A percentile compares a stretch with the other conserved stretches of the same genome.
phyloP scores from a whole-genome alignment of 2,113 vertebrate species.

The Rutilus rutilus region DNA sequence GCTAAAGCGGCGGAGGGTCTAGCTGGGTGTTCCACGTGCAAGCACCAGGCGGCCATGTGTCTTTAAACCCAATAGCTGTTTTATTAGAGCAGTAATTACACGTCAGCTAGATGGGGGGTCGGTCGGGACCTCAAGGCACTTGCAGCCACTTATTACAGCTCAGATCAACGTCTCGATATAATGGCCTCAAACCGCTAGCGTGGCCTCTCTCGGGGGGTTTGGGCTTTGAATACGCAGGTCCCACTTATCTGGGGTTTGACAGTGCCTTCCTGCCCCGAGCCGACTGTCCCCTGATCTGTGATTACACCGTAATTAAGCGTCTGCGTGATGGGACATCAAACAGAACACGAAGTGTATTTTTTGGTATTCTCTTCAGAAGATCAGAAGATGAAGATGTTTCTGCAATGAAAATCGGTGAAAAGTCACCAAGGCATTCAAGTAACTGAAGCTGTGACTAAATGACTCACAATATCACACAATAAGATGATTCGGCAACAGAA shows the following conservation, averaged over 20 bases:
- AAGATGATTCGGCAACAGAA: background rate
- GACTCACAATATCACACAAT: constrained; percentile 34
- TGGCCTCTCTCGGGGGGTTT: constrained; percentile 38
- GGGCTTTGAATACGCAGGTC: constrained; percentile 49
- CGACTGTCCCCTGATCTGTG: constrained; percentile 35
- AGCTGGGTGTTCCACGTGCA: constrained; percentile 57
- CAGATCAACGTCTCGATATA: constrained; percentile 64
- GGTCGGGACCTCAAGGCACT: constrained; percentile 57
- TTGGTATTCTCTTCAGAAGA: background rate
- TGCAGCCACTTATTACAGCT: constrained; percentile 64
- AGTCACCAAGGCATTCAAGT: background rate
- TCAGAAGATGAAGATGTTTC: background rate
- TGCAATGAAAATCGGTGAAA: background rate
- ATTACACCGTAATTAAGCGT: constrained; percentile 59
- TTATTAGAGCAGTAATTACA: constrained; percentile 70
- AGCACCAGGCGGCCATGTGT: constrained; percentile 33
- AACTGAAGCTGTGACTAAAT: constrained; percentile 22
- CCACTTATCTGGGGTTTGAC: constrained; percentile 46
- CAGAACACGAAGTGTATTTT: constrained; percentile 30
- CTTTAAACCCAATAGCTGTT: constrained; percentile 53
- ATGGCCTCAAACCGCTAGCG: constrained; percentile 52
- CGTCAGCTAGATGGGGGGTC: constrained; percentile 35
- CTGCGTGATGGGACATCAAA: constrained; percentile 50
- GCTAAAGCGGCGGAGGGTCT: constrained; percentile 1
- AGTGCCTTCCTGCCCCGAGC: constrained; percentile 26